Base-by-base conservation (phyloP, 2,797 vertebrate genomes). In the Helostoma temminkii region DNA sequence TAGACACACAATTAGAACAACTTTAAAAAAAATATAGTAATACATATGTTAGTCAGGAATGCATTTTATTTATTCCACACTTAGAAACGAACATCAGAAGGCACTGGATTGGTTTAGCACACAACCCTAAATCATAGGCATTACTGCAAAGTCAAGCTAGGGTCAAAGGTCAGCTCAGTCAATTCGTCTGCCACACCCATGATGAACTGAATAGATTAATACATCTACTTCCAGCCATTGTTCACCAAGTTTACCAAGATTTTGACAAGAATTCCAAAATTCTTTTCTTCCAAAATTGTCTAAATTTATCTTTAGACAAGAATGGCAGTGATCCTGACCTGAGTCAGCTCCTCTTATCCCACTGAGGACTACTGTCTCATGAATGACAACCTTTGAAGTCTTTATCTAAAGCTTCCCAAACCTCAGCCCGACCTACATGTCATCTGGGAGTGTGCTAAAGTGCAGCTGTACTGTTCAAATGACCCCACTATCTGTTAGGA, bases 41-140 rank as follows among this genome's bases (percentile, higher is more conserved):
- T 46, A 59, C 59, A 47, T 14, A 0, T 11, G 53, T 89, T 91
- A 91, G 78, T 89, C 93, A 92, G 93, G 93, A 96, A 95, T 88
- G 89, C 92, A 93, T 91, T 93, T 94, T 93, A 92, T 94, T 93
- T 90, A 92, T 90, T 90, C 84, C 91, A 93, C 87, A 91, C 87
- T 89, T 91, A 91, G 63, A 92, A 91, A 93, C 91, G 66, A 73
- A 93, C 85, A 89, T 90, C 84, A 84, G 85, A 94, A 94, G 93
- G 93, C 93, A 95, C 92, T 92, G 88, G 88, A 90, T 86, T 90
- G 85, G 88, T 91, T 91, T 87, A 89, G 85, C 85, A 91, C 80
- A 75, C 75, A 89, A 82, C 82, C 70, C 58, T 70, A 86, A 71
- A 71, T 83, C 72, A 73, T 46, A 71, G 61, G 69, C 74, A 71